A percentile compares a stretch with the other conserved stretches of the same genome.
Evolutionary conservation across 2,888 invertebrate species (phyloP).

Genomic region (Leptinotarsa juncta): DNA sequence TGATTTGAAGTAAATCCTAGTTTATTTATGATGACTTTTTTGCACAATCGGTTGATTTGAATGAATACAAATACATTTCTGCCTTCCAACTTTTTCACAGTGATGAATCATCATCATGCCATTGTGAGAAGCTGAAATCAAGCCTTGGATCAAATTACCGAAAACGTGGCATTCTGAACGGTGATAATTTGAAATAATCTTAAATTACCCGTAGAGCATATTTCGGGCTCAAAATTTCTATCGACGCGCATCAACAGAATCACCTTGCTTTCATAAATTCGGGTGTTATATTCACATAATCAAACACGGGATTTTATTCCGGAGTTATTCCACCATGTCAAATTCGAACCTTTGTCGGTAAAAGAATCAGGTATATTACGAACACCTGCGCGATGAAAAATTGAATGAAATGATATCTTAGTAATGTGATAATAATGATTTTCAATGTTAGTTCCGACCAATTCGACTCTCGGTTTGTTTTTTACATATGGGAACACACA

Average conservation of each 20-base stretch:
- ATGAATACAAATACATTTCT: background rate
- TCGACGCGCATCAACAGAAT: slow-evolving; percentile 7
- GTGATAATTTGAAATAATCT: slow-evolving; percentile 13
- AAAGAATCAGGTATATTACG: slow-evolving; percentile 37
- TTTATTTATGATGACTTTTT: no score
- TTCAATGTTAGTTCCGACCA: slow-evolving; percentile 46
- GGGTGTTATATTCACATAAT: slow-evolving; percentile 18
- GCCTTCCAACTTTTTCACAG: background rate
- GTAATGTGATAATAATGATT: slow-evolving; percentile 55
- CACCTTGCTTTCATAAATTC: slow-evolving; percentile 25
- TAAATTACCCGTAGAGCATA: slow-evolving; percentile 11
- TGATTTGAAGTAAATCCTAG: no score
- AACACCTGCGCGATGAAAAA: slow-evolving; percentile 52
- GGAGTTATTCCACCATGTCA: slow-evolving; percentile 36
- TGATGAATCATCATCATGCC: no score
- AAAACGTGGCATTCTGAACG: background rate
- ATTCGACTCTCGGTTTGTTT: slow-evolving; percentile 26
- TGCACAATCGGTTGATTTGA: no score
- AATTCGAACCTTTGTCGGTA: slow-evolving; percentile 45
- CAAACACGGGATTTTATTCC: slow-evolving; percentile 22
- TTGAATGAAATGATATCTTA: slow-evolving; percentile 52
- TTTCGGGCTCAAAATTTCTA: background rate
- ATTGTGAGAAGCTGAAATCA: background rate
- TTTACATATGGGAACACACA: slow-evolving; percentile 12
- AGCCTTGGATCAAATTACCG: slow-evolving; percentile 12